A percentile compares a stretch with the other conserved stretches of the same genome.
These are phyloP conservation scores for Malacosoma neustria DNA, from an alignment of 2,888 invertebrate species.

Conservation along the genomic window DNA sequence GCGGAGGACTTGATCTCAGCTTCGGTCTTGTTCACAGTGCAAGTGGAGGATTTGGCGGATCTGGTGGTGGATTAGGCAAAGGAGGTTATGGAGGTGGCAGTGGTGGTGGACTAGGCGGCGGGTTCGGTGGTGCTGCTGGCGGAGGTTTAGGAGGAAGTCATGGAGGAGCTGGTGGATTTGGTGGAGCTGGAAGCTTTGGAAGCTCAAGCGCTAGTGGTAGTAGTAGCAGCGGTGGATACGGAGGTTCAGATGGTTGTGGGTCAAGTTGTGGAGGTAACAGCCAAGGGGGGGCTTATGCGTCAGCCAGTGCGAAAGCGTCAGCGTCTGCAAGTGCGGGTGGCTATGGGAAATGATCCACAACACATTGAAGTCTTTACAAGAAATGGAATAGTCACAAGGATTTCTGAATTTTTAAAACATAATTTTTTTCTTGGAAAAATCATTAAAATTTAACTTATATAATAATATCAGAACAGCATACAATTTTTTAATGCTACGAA, in stretches of 20 bases:
- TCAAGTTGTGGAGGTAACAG: slow-evolving; percentile 17
- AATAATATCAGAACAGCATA: too few species aligned
- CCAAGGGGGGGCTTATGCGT: slow-evolving; percentile 27
- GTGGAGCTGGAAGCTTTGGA: background rate
- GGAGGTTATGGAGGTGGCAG: slow-evolving; percentile 1
- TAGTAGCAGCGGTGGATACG: slow-evolving; percentile 4
- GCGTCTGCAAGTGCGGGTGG: slow-evolving; percentile 38
- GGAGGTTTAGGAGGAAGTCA: slow-evolving; percentile 1
- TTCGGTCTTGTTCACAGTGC: slow-evolving; percentile 1
- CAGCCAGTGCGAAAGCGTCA: slow-evolving; percentile 43
- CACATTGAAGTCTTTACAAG: background rate
- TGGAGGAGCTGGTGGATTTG: slow-evolving; percentile 1
- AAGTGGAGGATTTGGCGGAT: slow-evolving; percentile 2
- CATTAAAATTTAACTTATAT: too few species aligned
- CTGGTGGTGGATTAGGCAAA: slow-evolving; percentile 2
- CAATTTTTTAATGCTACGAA: too few species aligned
- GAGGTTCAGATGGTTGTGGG: slow-evolving; percentile 5
- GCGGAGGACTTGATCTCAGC: slow-evolving; percentile 1
- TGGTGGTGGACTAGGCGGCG: slow-evolving; percentile 1
- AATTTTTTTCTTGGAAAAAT: too few species aligned
- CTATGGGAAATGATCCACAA: slow-evolving; percentile 29
- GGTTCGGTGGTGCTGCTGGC: slow-evolving; percentile 1
- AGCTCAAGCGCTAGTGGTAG: slow-evolving; percentile 1
- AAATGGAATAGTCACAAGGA: slow-evolving; percentile 12
- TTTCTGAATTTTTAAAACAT: too few species aligned